phyloP scores from a whole-genome alignment of 2,113 vertebrate genomes.

The Vulpes ferrilata region DNA sequence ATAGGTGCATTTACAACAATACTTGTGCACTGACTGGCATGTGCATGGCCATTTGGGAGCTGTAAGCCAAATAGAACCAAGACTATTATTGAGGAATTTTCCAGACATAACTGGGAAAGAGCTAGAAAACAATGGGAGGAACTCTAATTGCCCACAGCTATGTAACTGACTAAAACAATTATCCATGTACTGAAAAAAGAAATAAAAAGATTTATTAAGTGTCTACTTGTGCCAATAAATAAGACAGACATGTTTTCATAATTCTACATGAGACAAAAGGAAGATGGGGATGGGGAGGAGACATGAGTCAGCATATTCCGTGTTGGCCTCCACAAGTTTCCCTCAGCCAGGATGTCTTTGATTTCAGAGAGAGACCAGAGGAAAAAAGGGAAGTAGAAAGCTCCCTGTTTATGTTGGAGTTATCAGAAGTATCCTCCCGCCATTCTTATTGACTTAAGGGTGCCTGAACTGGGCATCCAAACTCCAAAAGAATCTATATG shows the following conservation, averaged over 20 bases:
- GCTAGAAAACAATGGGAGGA: not conserved
- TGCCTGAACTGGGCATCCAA: not conserved
- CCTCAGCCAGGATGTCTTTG: not conserved
- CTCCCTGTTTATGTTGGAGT: not conserved
- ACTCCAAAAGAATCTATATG: not conserved
- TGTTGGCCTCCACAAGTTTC: not conserved
- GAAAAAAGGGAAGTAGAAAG: not conserved
- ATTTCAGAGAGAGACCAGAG: not conserved
- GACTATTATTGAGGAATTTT: not conserved
- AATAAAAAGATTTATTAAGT: conserved; percentile 11
- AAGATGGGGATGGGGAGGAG: not conserved
- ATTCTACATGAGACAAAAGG: not conserved
- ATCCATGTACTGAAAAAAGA: not conserved
- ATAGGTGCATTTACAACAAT: not conserved
- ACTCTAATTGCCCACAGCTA: not conserved
- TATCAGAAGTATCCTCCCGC: not conserved
- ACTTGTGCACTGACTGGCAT: not conserved
- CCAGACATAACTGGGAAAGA: not conserved
- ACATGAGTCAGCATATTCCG: not conserved
- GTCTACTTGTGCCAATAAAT: not conserved
- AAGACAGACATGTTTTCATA: not conserved
- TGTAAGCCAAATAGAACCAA: not conserved
- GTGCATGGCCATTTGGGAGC: not conserved
- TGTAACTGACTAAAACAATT: not conserved
- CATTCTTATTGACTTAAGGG: not conserved